These are phyloP conservation scores for Spea hammondii DNA, from an alignment of 2,797 vertebrate genomes.

Conservation along the genomic window DNA sequence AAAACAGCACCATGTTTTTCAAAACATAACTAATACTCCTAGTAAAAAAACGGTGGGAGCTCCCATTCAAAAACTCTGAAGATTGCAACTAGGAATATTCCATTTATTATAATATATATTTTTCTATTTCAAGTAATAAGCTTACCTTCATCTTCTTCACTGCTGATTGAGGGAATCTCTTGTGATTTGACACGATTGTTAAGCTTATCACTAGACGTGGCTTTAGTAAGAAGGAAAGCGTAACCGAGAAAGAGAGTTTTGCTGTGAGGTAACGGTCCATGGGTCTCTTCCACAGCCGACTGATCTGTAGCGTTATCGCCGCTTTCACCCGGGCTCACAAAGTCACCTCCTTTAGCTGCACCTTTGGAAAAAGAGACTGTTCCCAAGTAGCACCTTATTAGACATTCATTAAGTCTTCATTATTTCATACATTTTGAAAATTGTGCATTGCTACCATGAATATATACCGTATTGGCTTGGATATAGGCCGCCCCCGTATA, in stretches of 20 bases:
- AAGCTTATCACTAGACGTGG: slow-evolving; percentile 80
- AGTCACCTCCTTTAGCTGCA: slow-evolving; percentile 60
- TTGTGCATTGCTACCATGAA: too few species aligned
- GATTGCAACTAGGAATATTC: too few species aligned
- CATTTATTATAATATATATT: too few species aligned
- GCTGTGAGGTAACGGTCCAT: slow-evolving; percentile 85
- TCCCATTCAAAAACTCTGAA: too few species aligned
- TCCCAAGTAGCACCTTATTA: too few species aligned
- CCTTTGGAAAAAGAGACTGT: slow-evolving; percentile 47
- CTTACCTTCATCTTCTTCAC: slow-evolving; percentile 84
- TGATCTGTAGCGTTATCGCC: slow-evolving; percentile 66
- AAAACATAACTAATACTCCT: too few species aligned
- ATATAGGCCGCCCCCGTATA: too few species aligned
- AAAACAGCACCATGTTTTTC: too few species aligned
- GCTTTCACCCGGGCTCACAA: slow-evolving; percentile 75
- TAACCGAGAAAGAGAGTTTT: slow-evolving; percentile 91
- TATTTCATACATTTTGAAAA: too few species aligned
- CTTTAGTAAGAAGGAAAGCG: slow-evolving; percentile 90
- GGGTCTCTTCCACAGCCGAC: slow-evolving; percentile 66
- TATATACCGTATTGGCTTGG: too few species aligned
- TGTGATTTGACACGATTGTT: slow-evolving; percentile 66
- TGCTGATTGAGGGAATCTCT: slow-evolving; percentile 64
- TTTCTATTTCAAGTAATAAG: background rate
- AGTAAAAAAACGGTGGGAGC: too few species aligned
- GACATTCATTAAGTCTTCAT: too few species aligned